Evolutionary conservation across 1,140 invertebrate species (phyloP).

Genomic region (Delia radicum): DNA sequence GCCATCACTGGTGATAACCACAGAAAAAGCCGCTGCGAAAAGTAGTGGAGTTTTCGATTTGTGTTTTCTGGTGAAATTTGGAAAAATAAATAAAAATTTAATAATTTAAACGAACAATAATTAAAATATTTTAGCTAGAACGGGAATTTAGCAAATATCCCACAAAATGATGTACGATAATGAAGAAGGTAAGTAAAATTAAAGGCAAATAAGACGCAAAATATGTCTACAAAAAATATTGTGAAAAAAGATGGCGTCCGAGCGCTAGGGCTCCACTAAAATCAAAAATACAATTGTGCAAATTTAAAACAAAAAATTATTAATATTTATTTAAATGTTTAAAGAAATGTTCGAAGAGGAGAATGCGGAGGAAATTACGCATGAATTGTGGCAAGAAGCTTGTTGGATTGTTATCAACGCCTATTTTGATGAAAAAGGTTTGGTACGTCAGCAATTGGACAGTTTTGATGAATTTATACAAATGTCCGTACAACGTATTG

Average conservation of each 20-base stretch:
- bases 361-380: conserved; percentile 80
- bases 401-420: conserved; percentile 99
- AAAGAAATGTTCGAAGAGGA: conserved; percentile 50
- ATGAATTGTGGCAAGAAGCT: conserved; percentile 98
- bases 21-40: not conserved
- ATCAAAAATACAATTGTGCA: too few relatives aligned
- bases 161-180: conserved; percentile 51
- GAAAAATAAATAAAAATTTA: not conserved
- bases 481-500: conserved; percentile 98
- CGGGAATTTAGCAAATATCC: conserved; percentile 50
- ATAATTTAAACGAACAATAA: not conserved
- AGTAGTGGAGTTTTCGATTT: not conserved
- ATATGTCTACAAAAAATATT: not conserved
- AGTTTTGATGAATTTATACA: conserved; percentile 99
- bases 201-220: not conserved
- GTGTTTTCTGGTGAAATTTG: conserved; percentile 9
- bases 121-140: not conserved
- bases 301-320: not conserved
- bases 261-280: conserved; percentile 32
- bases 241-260: conserved; percentile 28
- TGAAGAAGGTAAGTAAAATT: conserved; percentile 43
- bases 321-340: not conserved
- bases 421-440: conserved; percentile 98
- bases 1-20: too few relatives aligned
- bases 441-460: conserved; percentile 97